These are phyloP conservation scores for Myopa tessellatipennis DNA, from an alignment of 2,888 invertebrate species.

Conservation along the genomic window DNA sequence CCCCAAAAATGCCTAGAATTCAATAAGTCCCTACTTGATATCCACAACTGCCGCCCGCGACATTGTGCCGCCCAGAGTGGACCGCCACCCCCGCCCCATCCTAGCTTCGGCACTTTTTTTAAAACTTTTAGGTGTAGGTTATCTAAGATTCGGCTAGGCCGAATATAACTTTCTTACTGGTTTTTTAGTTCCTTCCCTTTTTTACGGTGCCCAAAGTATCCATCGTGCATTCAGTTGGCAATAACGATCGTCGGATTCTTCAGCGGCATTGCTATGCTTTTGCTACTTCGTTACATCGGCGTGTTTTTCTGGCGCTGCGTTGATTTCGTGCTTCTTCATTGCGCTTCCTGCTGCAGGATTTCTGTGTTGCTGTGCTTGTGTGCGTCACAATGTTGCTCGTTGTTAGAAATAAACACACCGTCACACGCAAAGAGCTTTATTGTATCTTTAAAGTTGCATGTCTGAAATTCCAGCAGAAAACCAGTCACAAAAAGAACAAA, in stretches of 20 bases:
- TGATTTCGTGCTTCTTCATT: neutral
- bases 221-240: slow-evolving; percentile 14
- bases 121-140: too few relatives aligned
- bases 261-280: neutral
- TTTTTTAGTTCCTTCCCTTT: neutral
- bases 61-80: too few relatives aligned
- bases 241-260: neutral
- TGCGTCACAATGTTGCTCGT: neutral
- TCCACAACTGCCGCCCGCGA: too few relatives aligned
- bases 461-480: slow-evolving; percentile 13
- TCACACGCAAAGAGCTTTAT: slow-evolving; percentile 23
- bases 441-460: slow-evolving; percentile 41
- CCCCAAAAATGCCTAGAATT: too few relatives aligned
- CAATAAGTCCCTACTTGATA: too few relatives aligned
- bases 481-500: too few relatives aligned
- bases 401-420: slow-evolving; percentile 39
- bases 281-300: neutral
- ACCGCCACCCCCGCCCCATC: too few relatives aligned
- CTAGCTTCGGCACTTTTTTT: too few relatives aligned
- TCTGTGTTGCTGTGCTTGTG: neutral
- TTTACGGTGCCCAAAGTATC: neutral
- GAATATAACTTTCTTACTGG: too few relatives aligned
- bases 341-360: neutral
- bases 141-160: too few relatives aligned
- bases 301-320: neutral